Evolutionary conservation across 2,113 vertebrate species (phyloP), one percentile per base, ranked within the genome.

Genomic region (Illadopsis cleaveri): DNA sequence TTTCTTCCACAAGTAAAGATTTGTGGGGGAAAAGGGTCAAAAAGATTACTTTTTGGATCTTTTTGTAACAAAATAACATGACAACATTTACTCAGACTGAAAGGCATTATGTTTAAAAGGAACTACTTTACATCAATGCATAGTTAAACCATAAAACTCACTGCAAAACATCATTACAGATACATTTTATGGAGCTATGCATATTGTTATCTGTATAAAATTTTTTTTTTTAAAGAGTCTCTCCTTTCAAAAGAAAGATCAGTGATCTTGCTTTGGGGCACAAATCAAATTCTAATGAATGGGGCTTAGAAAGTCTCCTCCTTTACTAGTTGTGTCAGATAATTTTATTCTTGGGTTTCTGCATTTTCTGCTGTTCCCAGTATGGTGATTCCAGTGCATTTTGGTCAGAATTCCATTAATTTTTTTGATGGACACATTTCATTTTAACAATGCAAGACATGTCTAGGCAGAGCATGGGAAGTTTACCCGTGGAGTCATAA

Each of bases 61-160:
- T 73, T 33, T 66, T 57, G 21, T 30, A 65, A 44, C 10, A 69
- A 21, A 83, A 27, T 37, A 50, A n/a, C 13, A 50, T 5, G 6
- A n/a, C 31, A 84, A 64, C 6, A 35, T 69, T 87, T 53, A 53
- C 14, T 44, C 57, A 71, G 89, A 71, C 24, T 51, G 13, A 76
- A 57, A 90, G 7, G 30, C 22, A 48, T 71, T 82, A 27, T 18
- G 62, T 85, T 78, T 86, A n/a, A 92, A 91, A 86, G 11, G 31
- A 94, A 35, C 40, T 86, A 11, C 22, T 89, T 90, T 71, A 78
- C 33, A 20, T n/a, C n/a, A 42, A n/a, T 48, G 18, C 14, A 42
- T 72, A 94, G 84, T 95, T 91, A 84, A 86, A 61, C 53, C 38
- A 81, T 72, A 86, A 91, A 91, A 68, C 11, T 53, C 50, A 42